Evolutionary conservation across 2,888 invertebrate genomes (phyloP).

Genomic region (Diaphora mendica): DNA sequence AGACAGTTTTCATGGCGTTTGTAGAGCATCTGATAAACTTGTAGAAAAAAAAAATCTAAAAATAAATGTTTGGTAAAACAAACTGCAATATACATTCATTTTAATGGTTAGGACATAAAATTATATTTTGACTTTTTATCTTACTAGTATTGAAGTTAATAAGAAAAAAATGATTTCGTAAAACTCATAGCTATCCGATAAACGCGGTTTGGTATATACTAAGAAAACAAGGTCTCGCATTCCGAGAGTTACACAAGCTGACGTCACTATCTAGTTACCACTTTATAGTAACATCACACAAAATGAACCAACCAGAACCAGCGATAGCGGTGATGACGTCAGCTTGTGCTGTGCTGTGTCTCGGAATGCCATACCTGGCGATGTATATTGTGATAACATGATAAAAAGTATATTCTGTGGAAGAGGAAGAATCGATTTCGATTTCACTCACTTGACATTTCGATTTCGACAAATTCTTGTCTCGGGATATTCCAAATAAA

Average conservation of each 20-base stretch:
- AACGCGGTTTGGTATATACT: conserved; percentile 9
- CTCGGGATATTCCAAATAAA: not conserved
- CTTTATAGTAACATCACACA: too few relatives aligned
- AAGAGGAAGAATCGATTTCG: conserved; percentile 38
- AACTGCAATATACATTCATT: not conserved
- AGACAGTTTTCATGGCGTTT: not conserved
- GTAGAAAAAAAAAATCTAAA: not conserved
- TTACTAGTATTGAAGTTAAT: not conserved
- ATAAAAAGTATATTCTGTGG: conserved; percentile 1
- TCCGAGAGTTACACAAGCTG: too few relatives aligned
- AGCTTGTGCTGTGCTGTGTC: too few relatives aligned
- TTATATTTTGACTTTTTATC: not conserved
- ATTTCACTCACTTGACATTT: conserved; percentile 2
- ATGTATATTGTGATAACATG: too few relatives aligned
- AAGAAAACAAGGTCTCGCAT: too few relatives aligned
- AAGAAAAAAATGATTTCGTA: not conserved
- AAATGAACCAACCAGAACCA: too few relatives aligned
- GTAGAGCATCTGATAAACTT: not conserved
- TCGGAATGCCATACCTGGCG: too few relatives aligned
- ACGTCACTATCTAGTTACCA: too few relatives aligned
- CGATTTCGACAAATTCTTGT: conserved; percentile 4
- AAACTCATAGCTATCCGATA: conserved; percentile 23
- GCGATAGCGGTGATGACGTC: too few relatives aligned
- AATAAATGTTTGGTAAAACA: not conserved
- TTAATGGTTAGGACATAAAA: not conserved